Conservation (phyloP, 2,113 vertebrate genomes). For the Protomyctophum bolini region DNA sequence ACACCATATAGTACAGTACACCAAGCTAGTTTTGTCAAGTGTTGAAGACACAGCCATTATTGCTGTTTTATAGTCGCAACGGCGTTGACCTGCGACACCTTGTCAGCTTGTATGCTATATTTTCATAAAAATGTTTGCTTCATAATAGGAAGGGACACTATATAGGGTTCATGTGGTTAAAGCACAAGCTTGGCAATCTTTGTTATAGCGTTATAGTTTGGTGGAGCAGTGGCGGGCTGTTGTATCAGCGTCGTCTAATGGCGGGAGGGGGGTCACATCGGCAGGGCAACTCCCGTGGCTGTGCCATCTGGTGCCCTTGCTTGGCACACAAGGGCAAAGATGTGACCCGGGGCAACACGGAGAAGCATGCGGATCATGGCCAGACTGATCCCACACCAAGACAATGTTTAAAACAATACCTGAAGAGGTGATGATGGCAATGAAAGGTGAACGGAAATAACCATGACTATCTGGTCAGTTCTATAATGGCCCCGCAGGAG, state of each 20-base stretch:
- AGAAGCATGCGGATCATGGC: conserved; percentile 1
- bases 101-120: no score
- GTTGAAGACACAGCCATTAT: no score
- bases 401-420: no score
- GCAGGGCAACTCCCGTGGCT: conserved; percentile 42
- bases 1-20: no score
- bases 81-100: no score
- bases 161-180: no score
- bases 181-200: neutral
- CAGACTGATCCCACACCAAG: neutral
- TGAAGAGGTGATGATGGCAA: neutral
- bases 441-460: neutral
- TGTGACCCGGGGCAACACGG: conserved; percentile 42
- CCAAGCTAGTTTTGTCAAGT: no score
- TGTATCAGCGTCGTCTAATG: conserved; percentile 5
- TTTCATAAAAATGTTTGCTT: no score
- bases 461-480: no score
- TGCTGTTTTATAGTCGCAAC: no score
- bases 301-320: conserved; percentile 61
- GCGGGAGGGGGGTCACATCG: conserved; percentile 33
- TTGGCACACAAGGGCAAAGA: conserved; percentile 45
- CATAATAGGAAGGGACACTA: no score
- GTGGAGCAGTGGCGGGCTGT: conserved; percentile 19
- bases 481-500: no score
- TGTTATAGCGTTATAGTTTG: neutral